Evolutionary conservation across 2,113 vertebrate genomes (phyloP).

Genomic region (Condylura cristata): DNA sequence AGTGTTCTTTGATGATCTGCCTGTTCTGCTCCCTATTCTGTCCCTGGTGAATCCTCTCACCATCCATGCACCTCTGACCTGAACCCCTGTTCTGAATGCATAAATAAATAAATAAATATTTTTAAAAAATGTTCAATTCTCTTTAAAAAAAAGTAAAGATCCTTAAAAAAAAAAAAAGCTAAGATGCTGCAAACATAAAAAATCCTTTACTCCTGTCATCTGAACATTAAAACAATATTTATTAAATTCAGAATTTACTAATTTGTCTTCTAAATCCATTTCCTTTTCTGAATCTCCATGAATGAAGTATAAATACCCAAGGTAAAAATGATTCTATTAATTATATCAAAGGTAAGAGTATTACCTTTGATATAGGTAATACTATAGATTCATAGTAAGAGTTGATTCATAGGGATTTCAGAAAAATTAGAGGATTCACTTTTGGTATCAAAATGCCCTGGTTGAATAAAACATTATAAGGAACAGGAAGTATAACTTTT

Average conservation of each 20-base stretch:
- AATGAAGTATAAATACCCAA: background rate
- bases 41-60: too few species aligned
- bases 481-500: background rate
- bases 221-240: background rate
- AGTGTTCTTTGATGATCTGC: too few species aligned
- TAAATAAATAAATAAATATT: too few species aligned
- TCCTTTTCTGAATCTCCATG: background rate
- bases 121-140: too few species aligned
- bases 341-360: background rate
- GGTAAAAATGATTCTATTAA: background rate
- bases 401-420: background rate
- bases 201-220: background rate
- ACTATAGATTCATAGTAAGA: too few species aligned
- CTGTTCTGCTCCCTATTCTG: too few species aligned
- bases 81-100: too few species aligned
- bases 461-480: background rate
- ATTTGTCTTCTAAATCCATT: background rate
- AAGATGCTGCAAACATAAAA: background rate
- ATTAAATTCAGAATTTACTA: background rate
- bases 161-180: background rate
- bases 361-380: too few species aligned
- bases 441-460: background rate
- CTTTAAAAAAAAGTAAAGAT: background rate
- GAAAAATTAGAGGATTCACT: background rate
- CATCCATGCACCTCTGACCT: too few species aligned